These are phyloP conservation scores for Cordilura impudica DNA, from an alignment of 2,888 invertebrate species.

Conservation along the genomic window DNA sequence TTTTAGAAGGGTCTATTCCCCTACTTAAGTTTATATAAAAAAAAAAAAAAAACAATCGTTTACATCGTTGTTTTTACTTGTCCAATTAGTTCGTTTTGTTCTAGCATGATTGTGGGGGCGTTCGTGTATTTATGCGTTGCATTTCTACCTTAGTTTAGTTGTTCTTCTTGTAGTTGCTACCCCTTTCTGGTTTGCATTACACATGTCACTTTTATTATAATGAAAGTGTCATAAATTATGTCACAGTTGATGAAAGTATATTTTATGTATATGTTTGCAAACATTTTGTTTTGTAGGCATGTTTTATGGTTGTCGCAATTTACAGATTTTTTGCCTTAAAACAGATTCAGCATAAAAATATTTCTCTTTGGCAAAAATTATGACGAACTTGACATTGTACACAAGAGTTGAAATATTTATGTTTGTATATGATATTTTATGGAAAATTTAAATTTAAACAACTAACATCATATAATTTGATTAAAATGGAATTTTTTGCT, in stretches of 20 bases:
- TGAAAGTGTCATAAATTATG: conserved; percentile 77
- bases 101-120: conserved; percentile 39
- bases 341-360: background rate
- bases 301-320: background rate
- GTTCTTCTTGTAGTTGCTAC: background rate
- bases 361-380: conserved; percentile 24
- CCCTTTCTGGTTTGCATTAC: background rate
- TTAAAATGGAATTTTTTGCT: too few relatives aligned
- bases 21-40: conserved; percentile 64
- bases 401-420: too few relatives aligned
- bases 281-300: background rate
- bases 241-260: conserved; percentile 74
- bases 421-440: too few relatives aligned
- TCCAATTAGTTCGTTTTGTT: conserved; percentile 15
- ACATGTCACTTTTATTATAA: conserved; percentile 66
- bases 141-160: background rate
- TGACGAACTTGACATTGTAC: conserved; percentile 55
- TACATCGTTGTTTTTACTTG: conserved; percentile 34
- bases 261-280: conserved; percentile 49
- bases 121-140: background rate
- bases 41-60: conserved; percentile 52
- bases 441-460: too few relatives aligned
- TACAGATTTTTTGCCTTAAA: background rate
- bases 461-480: too few relatives aligned
- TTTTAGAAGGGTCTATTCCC: conserved; percentile 9